Base-by-base conservation (phyloP, 2,113 vertebrate genomes). In the Trematocara variabile region DNA sequence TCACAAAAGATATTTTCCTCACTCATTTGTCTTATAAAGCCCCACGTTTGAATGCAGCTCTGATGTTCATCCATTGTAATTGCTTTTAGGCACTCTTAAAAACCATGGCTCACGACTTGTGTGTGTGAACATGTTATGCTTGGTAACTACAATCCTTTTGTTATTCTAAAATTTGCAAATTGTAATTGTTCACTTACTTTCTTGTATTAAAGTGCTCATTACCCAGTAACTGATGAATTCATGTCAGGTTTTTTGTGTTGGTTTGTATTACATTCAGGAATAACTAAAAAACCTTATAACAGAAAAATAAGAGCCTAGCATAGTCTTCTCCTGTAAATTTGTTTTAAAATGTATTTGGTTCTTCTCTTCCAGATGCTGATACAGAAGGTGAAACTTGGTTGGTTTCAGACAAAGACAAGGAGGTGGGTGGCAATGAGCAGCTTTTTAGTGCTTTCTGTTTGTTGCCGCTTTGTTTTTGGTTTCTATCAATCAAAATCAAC, bases 321-420 rank as follows among this genome's bases (percentile, higher is more conserved):
- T 46, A 18, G 13, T 48, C 70, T 30, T 75, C 14, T 30, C 8
- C 68, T 48, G 9, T 75, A 48, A 46, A 75, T 30, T 50, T 14
- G 37, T 84, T 50, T 70, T 18, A 52, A 83, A 81, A 56, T 22
- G 2, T 3, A 6, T 79, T 80, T 86, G 28, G 82, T 80, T 84
- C 11, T 92, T 2, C 80, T 48, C 8, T 79, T 7, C 8, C 89
- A 96, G 94, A 93, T 84, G 25, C 20, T 82, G 83, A 86, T 56
- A 86, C 53, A 44, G 75, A 25, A 22, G 56, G 16, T 4, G 37
- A 34, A 5, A 44, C 7, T 79, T 96, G 95, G 95, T 6, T 91
- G 82, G 86, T 96, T 22, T 93, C 87, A 10, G 50, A 84, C 33
- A 95, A 86, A 54, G 95, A 96, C 81, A 93, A 22, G 46, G 85